Evolutionary conservation across 92 coral and sea anemone genomes (phyloP), one percentile per base, ranked within the genome.

Genomic region (Actinostola sp.): DNA sequence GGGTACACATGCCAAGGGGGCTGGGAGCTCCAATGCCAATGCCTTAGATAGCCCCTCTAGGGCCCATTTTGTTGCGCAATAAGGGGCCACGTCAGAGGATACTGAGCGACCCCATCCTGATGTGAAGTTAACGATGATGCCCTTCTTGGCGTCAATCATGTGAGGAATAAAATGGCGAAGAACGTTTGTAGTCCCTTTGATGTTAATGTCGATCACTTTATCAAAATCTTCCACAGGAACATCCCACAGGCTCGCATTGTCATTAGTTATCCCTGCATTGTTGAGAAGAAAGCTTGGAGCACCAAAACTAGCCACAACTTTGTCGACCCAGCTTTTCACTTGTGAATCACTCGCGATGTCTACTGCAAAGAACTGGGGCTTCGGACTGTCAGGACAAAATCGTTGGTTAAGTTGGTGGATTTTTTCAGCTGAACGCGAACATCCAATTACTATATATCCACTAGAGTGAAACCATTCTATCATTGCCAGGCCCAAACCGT

Each of bases 1-100:
- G 12, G 96, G 96, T 0, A 86, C 87, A 82, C 96, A 90, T 19
- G 80, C 65, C 54, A 90, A 49, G 9, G 91, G 88, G n/a, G 81
- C 82, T 51, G 96, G 96, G 25, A 90, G 77, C 82, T 90, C 96
- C 52, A 78, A 36, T 55, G 96, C 96, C 33, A 90, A 58, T 14
- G 96, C 96, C 69, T 90, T 90, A 39, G 92, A 86, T 5, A 90
- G 87, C 30, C 92, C 96, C 70, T 90, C 92, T 28, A 90, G 39
- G 44, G 84, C 96, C 86, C 89, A 90, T 59, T 90, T 90, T 9
- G 89, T 27, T 17, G 92, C 85, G 63, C 92, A 90, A 68, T 90
- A 90, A 2, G 96, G 96, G 25, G 92, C 96, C 24, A 79, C 87
- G 5, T 86, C 63, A 8, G 92, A 67, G 0, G 96, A 24, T 5